phyloP scores from a whole-genome alignment of 2,888 invertebrate genomes.

The Chouioia cunea region DNA sequence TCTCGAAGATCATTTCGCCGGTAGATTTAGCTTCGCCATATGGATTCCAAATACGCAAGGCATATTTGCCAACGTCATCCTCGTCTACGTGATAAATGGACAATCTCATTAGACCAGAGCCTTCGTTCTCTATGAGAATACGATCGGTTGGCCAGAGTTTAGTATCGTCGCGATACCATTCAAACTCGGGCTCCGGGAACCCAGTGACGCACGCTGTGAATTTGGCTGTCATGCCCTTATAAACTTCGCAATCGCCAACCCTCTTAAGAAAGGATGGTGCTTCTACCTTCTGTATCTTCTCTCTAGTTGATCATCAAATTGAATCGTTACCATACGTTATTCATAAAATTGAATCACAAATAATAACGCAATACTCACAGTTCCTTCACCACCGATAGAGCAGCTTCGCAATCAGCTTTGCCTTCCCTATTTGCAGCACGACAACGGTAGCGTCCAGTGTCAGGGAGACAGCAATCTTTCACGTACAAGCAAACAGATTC shows the following conservation, averaged over 20 bases:
- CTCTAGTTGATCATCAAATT: slow-evolving; percentile 72
- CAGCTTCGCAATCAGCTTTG: slow-evolving; percentile 80
- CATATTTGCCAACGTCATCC: slow-evolving; percentile 87
- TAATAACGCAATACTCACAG: slow-evolving; percentile 26
- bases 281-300: slow-evolving; percentile 81
- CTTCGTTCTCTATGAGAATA: slow-evolving; percentile 85
- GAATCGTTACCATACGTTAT: not conserved
- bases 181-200: slow-evolving; percentile 87
- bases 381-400: slow-evolving; percentile 74
- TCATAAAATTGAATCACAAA: slow-evolving; percentile 7
- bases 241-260: slow-evolving; percentile 89
- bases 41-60: slow-evolving; percentile 85
- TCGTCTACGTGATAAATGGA: slow-evolving; percentile 83
- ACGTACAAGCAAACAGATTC: slow-evolving; percentile 84
- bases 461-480: slow-evolving; percentile 75
- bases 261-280: slow-evolving; percentile 90
- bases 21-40: slow-evolving; percentile 87
- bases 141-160: slow-evolving; percentile 86
- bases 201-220: slow-evolving; percentile 94
- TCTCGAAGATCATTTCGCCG: slow-evolving; percentile 84
- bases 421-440: slow-evolving; percentile 86
- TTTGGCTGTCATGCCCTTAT: slow-evolving; percentile 89
- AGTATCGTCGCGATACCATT: slow-evolving; percentile 87
- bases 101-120: slow-evolving; percentile 85
- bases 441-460: slow-evolving; percentile 83